Conservation (phyloP, 2,888 invertebrate genomes). For the Agrypnus murinus region DNA sequence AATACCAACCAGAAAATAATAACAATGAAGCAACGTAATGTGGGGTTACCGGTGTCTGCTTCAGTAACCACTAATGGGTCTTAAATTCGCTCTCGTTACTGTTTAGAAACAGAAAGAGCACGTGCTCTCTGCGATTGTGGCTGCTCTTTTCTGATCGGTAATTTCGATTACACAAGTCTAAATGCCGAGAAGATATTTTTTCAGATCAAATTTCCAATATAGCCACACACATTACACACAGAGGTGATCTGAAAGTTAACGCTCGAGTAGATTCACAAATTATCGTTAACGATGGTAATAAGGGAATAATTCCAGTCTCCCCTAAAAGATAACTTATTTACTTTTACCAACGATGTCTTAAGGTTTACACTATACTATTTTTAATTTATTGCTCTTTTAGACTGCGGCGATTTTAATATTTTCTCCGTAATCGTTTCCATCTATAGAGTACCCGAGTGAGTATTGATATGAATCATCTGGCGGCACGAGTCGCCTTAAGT, state of each 20-base stretch:
- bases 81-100: conserved; percentile 51
- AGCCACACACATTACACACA: conserved; percentile 24
- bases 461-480: conserved; percentile 59
- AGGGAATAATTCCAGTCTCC: conserved; percentile 1
- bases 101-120: conserved; percentile 38
- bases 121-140: conserved; percentile 32
- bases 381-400: conserved; percentile 41
- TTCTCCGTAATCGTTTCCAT: conserved; percentile 49
- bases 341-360: conserved; percentile 18
- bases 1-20: conserved; percentile 52
- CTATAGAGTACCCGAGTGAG: conserved; percentile 45
- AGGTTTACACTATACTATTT: conserved; percentile 40
- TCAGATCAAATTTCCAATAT: conserved; percentile 10
- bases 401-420: conserved; percentile 50
- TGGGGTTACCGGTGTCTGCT: conserved; percentile 52
- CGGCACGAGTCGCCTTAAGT: conserved; percentile 61
- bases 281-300: not conserved
- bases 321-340: conserved; percentile 15
- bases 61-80: conserved; percentile 53
- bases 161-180: conserved; percentile 43
- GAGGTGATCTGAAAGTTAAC: conserved; percentile 35
- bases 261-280: conserved; percentile 46
- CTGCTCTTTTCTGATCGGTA: conserved; percentile 35
- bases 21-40: conserved; percentile 38
- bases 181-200: conserved; percentile 28